Conservation (phyloP, 2,797 vertebrate genomes). For the Gorsachius magnificus region DNA sequence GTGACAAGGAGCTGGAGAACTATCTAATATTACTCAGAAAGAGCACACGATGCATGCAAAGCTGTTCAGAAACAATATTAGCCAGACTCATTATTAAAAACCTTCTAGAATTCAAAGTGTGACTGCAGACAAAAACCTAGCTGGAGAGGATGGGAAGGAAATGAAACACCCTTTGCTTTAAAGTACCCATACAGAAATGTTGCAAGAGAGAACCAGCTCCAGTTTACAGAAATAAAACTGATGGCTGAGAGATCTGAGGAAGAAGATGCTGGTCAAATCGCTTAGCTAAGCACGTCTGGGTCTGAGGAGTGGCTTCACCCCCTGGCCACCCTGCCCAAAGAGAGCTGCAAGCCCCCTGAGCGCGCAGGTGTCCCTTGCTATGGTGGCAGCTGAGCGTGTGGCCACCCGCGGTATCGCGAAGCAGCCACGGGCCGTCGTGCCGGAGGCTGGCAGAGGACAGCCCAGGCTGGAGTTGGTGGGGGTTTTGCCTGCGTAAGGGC, state of each 20-base stretch:
- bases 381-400: fast-evolving
- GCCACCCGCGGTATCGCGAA: fast-evolving
- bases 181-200: not conserved
- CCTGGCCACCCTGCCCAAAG: not conserved
- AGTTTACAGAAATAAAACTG: not conserved
- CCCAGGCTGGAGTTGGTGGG: not conserved
- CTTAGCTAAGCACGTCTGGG: fast-evolving
- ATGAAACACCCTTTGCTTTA: conserved; percentile 64
- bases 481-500: not conserved
- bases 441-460: not conserved
- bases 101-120: conserved; percentile 60
- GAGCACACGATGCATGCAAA: not conserved
- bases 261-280: not conserved
- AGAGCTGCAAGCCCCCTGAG: not conserved
- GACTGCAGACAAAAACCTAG: conserved; percentile 45
- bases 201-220: not conserved
- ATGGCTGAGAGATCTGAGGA: not conserved
- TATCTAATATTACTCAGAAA: conserved; percentile 53
- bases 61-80: conserved; percentile 53
- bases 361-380: fast-evolving
- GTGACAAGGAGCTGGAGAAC: conserved; percentile 44
- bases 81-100: conserved; percentile 61
- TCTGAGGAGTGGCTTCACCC: not conserved
- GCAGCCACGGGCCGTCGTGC: fast-evolving
- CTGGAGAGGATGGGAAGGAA: conserved; percentile 59